Evolutionary conservation across 2,797 vertebrate genomes (phyloP).

Genomic region (Xerus rutilus): DNA sequence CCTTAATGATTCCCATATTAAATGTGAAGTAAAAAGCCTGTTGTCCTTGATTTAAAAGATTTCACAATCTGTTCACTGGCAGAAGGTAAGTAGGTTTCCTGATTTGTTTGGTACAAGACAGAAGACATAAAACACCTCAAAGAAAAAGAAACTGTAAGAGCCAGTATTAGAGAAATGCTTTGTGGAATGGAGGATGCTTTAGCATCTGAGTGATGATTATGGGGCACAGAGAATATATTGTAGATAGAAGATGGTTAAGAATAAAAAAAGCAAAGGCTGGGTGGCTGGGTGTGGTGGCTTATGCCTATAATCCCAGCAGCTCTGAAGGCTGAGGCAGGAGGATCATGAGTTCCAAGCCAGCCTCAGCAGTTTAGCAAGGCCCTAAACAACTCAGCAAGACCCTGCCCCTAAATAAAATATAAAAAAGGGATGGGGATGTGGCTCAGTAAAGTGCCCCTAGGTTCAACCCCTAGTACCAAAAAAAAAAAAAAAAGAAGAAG

Average conservation of each 20-base stretch:
- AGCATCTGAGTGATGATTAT: neutral
- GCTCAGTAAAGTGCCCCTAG: too few relatives aligned
- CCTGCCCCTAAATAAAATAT: too few relatives aligned
- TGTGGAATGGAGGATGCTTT: neutral
- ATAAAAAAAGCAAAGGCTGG: neutral
- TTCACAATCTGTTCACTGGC: neutral
- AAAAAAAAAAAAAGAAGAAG: neutral
- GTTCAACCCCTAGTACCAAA: too few relatives aligned
- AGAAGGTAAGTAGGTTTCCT: neutral
- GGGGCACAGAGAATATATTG: neutral
- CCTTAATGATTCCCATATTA: neutral
- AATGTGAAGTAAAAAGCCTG: neutral
- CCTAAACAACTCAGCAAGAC: too few relatives aligned
- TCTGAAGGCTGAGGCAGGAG: too few relatives aligned
- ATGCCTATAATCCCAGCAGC: too few relatives aligned
- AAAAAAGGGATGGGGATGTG: too few relatives aligned
- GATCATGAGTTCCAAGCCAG: too few relatives aligned
- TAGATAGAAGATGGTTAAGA: neutral
- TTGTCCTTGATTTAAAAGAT: neutral
- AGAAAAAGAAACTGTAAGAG: neutral
- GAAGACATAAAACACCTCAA: neutral
- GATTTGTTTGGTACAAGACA: neutral
- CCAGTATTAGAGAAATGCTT: neutral
- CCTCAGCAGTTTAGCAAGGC: too few relatives aligned
- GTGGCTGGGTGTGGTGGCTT: too few relatives aligned